Conservation (phyloP, 2,113 vertebrate species). For the Sula dactylatra region DNA sequence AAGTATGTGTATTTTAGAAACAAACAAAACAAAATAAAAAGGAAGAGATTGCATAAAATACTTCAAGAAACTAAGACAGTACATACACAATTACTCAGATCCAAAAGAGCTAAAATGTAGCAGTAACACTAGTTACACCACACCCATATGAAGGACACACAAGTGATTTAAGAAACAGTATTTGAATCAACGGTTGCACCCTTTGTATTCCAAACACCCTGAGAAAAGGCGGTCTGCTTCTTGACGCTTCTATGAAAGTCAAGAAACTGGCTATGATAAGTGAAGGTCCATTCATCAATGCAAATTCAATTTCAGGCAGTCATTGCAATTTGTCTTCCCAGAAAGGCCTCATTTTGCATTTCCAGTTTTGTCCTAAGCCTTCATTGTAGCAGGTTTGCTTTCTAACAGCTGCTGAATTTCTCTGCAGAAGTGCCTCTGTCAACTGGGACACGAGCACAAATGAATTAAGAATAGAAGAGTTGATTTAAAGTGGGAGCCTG, state of each 20-base stretch:
- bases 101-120: neutral
- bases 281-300: neutral
- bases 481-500: neutral
- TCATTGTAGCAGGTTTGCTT: neutral
- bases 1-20: neutral
- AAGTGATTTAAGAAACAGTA: neutral
- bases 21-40: neutral
- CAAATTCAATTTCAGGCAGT: neutral
- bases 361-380: neutral
- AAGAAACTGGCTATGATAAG: neutral
- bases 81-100: neutral
- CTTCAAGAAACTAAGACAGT: neutral
- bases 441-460: neutral
- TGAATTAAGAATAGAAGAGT: neutral
- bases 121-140: neutral
- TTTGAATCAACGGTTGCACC: neutral
- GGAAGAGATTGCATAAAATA: neutral
- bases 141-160: neutral
- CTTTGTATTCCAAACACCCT: neutral
- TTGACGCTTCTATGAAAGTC: neutral
- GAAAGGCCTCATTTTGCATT: neutral
- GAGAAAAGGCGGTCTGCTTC: neutral
- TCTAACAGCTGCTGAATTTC: neutral
- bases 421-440: neutral
- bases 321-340: neutral